These are phyloP conservation scores for Sylvicapra grimmia DNA, from an alignment of 2,113 vertebrate species.

Conservation along the genomic window DNA sequence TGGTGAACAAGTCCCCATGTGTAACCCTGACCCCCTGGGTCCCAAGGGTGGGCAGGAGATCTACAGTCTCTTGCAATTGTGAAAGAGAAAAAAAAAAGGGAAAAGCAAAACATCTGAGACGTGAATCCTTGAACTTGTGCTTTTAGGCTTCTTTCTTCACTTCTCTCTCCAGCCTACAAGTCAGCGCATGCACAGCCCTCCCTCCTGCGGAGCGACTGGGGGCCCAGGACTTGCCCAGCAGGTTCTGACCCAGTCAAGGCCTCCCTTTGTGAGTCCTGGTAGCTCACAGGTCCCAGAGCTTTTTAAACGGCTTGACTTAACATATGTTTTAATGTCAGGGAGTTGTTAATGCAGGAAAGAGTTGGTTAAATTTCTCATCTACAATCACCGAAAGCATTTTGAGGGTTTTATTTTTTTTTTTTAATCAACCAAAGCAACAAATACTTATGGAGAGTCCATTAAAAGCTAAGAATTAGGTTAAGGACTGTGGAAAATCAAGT, in stretches of 20 bases:
- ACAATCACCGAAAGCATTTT: neutral
- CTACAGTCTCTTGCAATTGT: neutral
- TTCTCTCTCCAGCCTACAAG: neutral
- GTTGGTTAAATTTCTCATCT: neutral
- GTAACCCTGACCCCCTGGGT: neutral
- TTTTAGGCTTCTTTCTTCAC: neutral
- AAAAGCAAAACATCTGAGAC: neutral
- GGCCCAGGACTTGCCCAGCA: neutral
- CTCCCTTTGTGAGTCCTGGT: neutral
- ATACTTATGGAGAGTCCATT: neutral
- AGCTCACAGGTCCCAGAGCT: neutral
- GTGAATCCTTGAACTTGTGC: neutral
- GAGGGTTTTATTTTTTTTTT: neutral
- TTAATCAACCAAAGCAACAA: neutral
- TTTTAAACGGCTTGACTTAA: neutral
- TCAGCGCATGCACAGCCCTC: neutral
- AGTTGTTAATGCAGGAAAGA: neutral
- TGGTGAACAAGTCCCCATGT: neutral
- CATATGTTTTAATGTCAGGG: neutral
- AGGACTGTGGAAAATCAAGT: neutral
- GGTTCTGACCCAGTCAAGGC: neutral
- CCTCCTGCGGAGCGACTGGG: neutral
- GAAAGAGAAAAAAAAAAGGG: neutral
- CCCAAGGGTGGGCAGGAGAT: neutral
- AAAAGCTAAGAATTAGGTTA: slow-evolving; percentile 22